phyloP scores from a whole-genome alignment of 1,140 invertebrate species.

The Scylla paramamosain region DNA sequence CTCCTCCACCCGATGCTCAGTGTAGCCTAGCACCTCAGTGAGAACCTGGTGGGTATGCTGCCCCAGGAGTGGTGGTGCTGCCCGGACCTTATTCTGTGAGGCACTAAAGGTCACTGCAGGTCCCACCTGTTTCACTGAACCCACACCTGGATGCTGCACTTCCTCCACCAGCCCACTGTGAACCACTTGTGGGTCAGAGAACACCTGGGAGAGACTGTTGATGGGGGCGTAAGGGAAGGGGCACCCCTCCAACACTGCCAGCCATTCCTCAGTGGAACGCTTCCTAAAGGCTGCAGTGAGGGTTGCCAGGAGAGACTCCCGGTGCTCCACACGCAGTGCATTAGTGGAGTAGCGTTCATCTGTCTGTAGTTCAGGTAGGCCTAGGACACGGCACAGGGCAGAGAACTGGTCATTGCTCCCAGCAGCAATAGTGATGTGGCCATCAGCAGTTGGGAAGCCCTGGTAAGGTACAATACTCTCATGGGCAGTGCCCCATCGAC shows the following conservation, averaged over 20 bases:
- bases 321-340: conserved; percentile 87
- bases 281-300: conserved; percentile 84
- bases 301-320: conserved; percentile 85
- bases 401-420: conserved; percentile 82
- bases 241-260: conserved; percentile 85
- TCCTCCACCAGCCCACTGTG: conserved; percentile 89
- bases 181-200: conserved; percentile 91
- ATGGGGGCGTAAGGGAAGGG: conserved; percentile 94
- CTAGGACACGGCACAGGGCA: conserved; percentile 85
- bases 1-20: conserved; percentile 83
- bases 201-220: conserved; percentile 92
- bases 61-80: conserved; percentile 91
- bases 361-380: conserved; percentile 83
- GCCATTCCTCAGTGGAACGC: conserved; percentile 90
- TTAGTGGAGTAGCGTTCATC: conserved; percentile 88
- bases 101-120: conserved; percentile 91
- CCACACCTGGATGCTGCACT: conserved; percentile 86
- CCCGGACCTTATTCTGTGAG: conserved; percentile 85
- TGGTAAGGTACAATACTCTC: conserved; percentile 97
- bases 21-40: conserved; percentile 86
- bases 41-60: conserved; percentile 93
- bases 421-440: conserved; percentile 90
- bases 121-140: conserved; percentile 89
- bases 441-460: conserved; percentile 89
- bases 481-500: conserved; percentile 93